Base-by-base conservation (phyloP, 2,888 invertebrate species). In the Andricus curvator region DNA sequence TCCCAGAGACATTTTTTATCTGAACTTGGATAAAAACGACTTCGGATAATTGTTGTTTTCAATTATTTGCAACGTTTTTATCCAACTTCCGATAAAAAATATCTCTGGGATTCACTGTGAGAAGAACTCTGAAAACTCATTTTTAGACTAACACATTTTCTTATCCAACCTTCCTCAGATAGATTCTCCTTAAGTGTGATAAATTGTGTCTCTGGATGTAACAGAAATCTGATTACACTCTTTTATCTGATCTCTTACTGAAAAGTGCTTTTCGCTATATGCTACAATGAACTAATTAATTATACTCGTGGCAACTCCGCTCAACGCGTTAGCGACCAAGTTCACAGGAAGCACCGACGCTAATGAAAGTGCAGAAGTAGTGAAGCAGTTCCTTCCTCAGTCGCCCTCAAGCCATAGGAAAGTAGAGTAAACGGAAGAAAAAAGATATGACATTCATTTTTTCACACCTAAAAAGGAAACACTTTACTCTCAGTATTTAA, bases 161-260 rank as follows among this genome's bases (percentile, higher is more conserved):
- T 62, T 62, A 25, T 22, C 17, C 62, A 25, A 15, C 62, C 15
- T 62, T 29, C 1, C 62, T 70, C 20, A 70, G 48, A 70, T 48
- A 70, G 9, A 51, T 48, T 70, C 5, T 62, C 6, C 15, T 48
- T 51, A 48, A 48, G 74, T 56, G 56, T 74, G 33, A 74, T 56
- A 74, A 74, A 74, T 74, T 33, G 70, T 74, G 74, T 74, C 51
- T 20, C 56, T 48, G 20, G 33, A 11, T 74, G 29, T 11, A 74
- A 56, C 56, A 25, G 56, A 74, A 74, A 51, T 56, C 33, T 74
- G 56, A 74, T 74, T 56, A 74, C 29, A 41, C 33, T 37, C 74
- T 56, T 70, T 70, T 70, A 70, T 70, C 70, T 74, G 74, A 74
- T 74, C 74, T 74, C 51, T 74, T 74, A 56, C 56, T 33, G 33